phyloP scores from a whole-genome alignment of 1,140 invertebrate species.

The Hylaeus volcanicus region DNA sequence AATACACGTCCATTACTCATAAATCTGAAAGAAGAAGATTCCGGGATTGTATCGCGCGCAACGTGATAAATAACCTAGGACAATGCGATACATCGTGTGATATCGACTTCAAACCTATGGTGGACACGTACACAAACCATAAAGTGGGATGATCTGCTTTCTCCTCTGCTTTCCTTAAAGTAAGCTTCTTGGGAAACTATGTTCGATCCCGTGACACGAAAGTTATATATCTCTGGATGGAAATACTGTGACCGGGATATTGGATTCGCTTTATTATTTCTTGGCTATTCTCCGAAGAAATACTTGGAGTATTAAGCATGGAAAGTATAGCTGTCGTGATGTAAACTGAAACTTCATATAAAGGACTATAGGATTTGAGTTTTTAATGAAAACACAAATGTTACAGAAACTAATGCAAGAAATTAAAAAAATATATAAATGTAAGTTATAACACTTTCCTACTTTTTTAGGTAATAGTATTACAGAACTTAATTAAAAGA shows the following conservation, averaged over 20 bases:
- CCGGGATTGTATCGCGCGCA: slow-evolving; percentile 49
- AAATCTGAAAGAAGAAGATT: not conserved
- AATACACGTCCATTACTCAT: slow-evolving; percentile 14
- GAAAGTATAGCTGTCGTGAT: too few relatives aligned
- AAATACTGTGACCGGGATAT: not conserved
- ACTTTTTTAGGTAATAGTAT: too few relatives aligned
- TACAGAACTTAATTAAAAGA: not conserved
- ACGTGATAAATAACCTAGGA: slow-evolving; percentile 61
- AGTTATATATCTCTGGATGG: slow-evolving; percentile 38
- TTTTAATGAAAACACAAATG: too few relatives aligned
- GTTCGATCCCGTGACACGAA: slow-evolving; percentile 36
- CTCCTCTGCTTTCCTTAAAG: slow-evolving; percentile 27
- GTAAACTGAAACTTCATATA: too few relatives aligned
- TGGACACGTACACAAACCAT: slow-evolving; percentile 56
- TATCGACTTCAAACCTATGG: slow-evolving; percentile 22
- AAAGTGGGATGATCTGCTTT: slow-evolving; percentile 58
- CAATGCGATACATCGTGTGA: slow-evolving; percentile 53
- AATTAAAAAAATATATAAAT: too few relatives aligned
- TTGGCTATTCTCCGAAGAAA: not conserved
- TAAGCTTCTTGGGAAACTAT: slow-evolving; percentile 25
- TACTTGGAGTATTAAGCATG: not conserved
- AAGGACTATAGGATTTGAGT: too few relatives aligned
- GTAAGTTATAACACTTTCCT: not conserved
- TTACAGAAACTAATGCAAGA: too few relatives aligned
- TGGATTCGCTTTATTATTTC: slow-evolving; percentile 6